Evolutionary conservation across 2,797 vertebrate species (phyloP).

Genomic region (Acestrorhynchus altus): DNA sequence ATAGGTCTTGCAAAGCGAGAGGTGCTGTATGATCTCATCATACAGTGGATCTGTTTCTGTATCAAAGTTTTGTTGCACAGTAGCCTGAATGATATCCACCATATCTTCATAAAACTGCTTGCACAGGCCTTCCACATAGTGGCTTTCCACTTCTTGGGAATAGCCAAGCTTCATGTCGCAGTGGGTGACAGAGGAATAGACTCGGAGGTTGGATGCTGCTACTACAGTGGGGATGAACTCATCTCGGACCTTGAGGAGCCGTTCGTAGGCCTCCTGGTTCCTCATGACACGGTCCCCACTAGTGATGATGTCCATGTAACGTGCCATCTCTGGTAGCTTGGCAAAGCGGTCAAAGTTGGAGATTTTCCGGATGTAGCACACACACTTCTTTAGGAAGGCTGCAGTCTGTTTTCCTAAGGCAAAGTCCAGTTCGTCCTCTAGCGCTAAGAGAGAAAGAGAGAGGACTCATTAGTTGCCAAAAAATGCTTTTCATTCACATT

Average conservation of each 20-base stretch:
- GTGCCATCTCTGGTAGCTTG: constrained; percentile 93
- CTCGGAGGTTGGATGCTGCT: constrained; percentile 93
- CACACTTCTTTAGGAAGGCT: constrained; percentile 97
- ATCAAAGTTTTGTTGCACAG: constrained; percentile 97
- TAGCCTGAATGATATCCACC: constrained; percentile 98
- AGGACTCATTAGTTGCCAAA: constrained; percentile 16
- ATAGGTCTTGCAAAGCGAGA: constrained; percentile 92
- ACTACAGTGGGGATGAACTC: constrained; percentile 98
- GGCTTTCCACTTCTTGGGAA: constrained; percentile 95
- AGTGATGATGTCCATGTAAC: constrained; percentile 92
- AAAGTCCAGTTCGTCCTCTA: constrained; percentile 98
- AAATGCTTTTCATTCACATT: constrained; percentile 38
- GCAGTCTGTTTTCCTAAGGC: constrained; percentile 97
- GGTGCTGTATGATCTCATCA: constrained; percentile 95
- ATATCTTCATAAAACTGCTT: constrained; percentile 99
- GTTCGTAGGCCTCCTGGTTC: constrained; percentile 93
- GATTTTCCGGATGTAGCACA: constrained; percentile 99
- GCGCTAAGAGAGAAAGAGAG: constrained; percentile 77
- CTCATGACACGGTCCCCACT: constrained; percentile 84
- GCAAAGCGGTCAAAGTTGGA: constrained; percentile 96
- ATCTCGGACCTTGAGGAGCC: constrained; percentile 94
- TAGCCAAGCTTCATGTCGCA: constrained; percentile 99
- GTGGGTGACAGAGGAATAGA: constrained; percentile 97
- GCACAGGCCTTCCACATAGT: constrained; percentile 97
- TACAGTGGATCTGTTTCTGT: constrained; percentile 92